Evolutionary conservation across 1,140 invertebrate species (phyloP), one percentile per base, ranked within the genome.

Genomic region (Magallana gigas): DNA sequence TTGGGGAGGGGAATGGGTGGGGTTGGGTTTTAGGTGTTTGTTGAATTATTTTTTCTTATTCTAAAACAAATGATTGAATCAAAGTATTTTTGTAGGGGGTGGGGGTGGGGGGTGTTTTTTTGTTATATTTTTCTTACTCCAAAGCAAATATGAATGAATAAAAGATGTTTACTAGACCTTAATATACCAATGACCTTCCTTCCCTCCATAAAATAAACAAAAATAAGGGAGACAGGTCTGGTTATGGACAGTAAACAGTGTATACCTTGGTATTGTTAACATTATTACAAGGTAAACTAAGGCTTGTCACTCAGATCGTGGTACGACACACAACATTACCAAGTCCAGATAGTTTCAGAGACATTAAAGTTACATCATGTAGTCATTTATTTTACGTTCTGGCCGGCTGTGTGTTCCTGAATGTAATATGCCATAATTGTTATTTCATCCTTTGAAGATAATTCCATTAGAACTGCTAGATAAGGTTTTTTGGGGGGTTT

Each of bases 91-190:
- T 76, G 5, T 12, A 4, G 23, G 8, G 2, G 18, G 68, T 12
- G 23, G 14, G 9, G 5, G 68, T 7, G 68, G 14, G 23, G 7
- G 68, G 23, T 71, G 11, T 76, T 23, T 12, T 29, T 3, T 76
- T 76, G 18, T 76, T 18, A 29, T 9, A 12, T 76, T 11, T 36
- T 18, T 76, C 68, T 29, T 36, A 12, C 0, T 12, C 23, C 14
- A 76, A 12, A 12, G 7, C 23, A 23, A 29, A 29, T 12, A 76
- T 12, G 12, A 76, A 76, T 1, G 12, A 76, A 12, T 29, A 76
- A 76, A 76, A 9, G 68, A 76, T 48, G 68, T 76, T 76, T 76
- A 76, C 68, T 9, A 11, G 68, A 76, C 68, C 68, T 12, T 29
- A 29, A 76, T 76, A 18, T 76, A 23, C 23, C 23, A 5, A 12